Evolutionary conservation across 2,888 invertebrate genomes (phyloP).

Genomic region (Leptogaster cylindrica): DNA sequence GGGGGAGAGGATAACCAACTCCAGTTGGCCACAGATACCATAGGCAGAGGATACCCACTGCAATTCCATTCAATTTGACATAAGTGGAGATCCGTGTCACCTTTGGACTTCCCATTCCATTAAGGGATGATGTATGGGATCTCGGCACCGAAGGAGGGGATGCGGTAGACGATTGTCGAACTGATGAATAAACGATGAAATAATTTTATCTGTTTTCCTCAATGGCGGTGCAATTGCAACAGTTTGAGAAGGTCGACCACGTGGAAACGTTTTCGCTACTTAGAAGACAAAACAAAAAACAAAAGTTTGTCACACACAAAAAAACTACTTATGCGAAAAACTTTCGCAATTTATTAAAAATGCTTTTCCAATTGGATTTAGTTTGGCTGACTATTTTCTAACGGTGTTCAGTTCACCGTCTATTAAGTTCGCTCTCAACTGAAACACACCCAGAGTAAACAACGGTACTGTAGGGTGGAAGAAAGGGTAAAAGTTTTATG

Average conservation of each 20-base stretch:
- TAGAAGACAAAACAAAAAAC: conserved; percentile 1
- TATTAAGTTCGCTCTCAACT: too few relatives aligned
- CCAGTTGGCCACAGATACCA: conserved; percentile 12
- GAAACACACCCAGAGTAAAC: conserved; percentile 6
- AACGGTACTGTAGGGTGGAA: conserved; percentile 4
- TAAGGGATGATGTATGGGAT: conserved; percentile 45
- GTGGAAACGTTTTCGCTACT: background rate
- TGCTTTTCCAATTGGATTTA: conserved; percentile 29
- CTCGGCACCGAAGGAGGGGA: conserved; percentile 1
- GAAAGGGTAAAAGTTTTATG: conserved; percentile 18
- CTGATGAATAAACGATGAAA: conserved; percentile 4
- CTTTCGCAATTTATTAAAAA: conserved; percentile 35
- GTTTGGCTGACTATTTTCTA: conserved; percentile 1
- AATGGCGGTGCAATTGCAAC: conserved; percentile 14
- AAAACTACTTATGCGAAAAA: conserved; percentile 22
- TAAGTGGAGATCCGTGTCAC: conserved; percentile 47
- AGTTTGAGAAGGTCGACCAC: background rate
- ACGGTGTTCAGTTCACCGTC: conserved; percentile 15
- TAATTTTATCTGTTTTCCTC: conserved; percentile 15
- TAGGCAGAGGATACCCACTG: conserved; percentile 26
- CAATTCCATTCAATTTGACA: conserved; percentile 46
- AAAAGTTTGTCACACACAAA: too few relatives aligned
- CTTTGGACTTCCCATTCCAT: conserved; percentile 45
- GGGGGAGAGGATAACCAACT: too few relatives aligned
- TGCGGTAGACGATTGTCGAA: conserved; percentile 7